These are phyloP conservation scores for Graphium colonna DNA, from an alignment of 2,888 invertebrate genomes.

Conservation along the genomic window DNA sequence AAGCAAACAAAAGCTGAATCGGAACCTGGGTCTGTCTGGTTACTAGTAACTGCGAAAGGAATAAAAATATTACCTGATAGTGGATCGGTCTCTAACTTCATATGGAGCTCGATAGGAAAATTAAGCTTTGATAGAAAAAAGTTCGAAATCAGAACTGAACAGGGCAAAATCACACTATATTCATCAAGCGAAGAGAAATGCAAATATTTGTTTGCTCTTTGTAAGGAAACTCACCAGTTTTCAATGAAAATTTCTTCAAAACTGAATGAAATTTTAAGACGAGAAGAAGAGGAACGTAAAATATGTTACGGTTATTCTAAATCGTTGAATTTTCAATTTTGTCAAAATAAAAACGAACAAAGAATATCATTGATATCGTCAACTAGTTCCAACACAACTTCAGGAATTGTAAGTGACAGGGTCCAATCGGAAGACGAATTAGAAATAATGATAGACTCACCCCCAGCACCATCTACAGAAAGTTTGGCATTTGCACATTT, in stretches of 20 bases:
- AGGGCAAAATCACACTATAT: slow-evolving; percentile 93
- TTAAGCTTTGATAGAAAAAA: slow-evolving; percentile 98
- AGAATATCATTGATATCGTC: slow-evolving; percentile 94
- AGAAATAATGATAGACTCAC: slow-evolving; percentile 91
- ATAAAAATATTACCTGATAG: slow-evolving; percentile 91
- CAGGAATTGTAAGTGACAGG: slow-evolving; percentile 96
- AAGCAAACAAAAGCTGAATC: slow-evolving; percentile 87
- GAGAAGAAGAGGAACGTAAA: slow-evolving; percentile 89
- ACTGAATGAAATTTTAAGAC: slow-evolving; percentile 88
- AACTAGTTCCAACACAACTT: slow-evolving; percentile 97
- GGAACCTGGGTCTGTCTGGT: slow-evolving; percentile 89
- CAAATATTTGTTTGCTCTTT: slow-evolving; percentile 91
- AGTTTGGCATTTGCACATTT: slow-evolving; percentile 90
- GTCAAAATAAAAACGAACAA: slow-evolving; percentile 86
- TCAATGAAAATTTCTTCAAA: slow-evolving; percentile 95
- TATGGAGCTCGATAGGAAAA: slow-evolving; percentile 97
- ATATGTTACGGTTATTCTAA: slow-evolving; percentile 86
- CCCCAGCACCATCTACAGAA: slow-evolving; percentile 92
- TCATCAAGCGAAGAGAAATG: slow-evolving; percentile 96
- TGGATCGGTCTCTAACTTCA: slow-evolving; percentile 86
- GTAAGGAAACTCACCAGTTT: slow-evolving; percentile 96
- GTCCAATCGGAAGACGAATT: slow-evolving; percentile 97
- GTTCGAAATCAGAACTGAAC: slow-evolving; percentile 96
- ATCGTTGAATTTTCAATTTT: slow-evolving; percentile 80
- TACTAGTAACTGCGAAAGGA: slow-evolving; percentile 95